A percentile compares a stretch with the other conserved stretches of the same genome.
phyloP scores from a whole-genome alignment of 2,888 invertebrate species.

The Diadegma fenestrale region DNA sequence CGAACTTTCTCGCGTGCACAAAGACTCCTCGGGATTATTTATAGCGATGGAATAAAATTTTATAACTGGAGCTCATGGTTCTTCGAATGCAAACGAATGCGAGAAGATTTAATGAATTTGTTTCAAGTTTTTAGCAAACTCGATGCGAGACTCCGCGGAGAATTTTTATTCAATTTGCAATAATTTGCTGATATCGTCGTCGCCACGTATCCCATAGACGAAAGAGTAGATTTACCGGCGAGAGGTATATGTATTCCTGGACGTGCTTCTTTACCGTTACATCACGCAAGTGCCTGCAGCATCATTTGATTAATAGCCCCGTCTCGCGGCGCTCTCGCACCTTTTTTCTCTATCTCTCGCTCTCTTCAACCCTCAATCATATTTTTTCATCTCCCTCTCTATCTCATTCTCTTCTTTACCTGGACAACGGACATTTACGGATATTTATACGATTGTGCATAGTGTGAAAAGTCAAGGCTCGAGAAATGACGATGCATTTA shows the following conservation, averaged over 20 bases:
- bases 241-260: constrained; percentile 9
- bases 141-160: neutral
- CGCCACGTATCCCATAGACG: constrained; percentile 68
- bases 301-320: constrained; percentile 82
- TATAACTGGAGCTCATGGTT: neutral
- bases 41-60: neutral
- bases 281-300: constrained; percentile 75
- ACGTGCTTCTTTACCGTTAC: constrained; percentile 80
- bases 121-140: neutral
- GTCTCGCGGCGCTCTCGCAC: constrained; percentile 63
- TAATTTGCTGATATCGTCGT: constrained; percentile 37
- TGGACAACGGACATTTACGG: constrained; percentile 80
- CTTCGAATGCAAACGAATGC: neutral
- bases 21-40: neutral
- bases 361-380: constrained; percentile 57
- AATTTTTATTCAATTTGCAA: constrained; percentile 18
- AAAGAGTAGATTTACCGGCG: constrained; percentile 73
- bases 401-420: constrained; percentile 62
- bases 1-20: constrained; percentile 23
- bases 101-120: neutral
- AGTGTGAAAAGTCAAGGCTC: constrained; percentile 70
- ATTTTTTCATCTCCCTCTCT: constrained; percentile 22
- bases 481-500: constrained; percentile 72
- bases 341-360: constrained; percentile 44
- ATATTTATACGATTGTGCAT: constrained; percentile 79